Conservation (phyloP, 1,140 invertebrate species). For the Drosophila watanabei region DNA sequence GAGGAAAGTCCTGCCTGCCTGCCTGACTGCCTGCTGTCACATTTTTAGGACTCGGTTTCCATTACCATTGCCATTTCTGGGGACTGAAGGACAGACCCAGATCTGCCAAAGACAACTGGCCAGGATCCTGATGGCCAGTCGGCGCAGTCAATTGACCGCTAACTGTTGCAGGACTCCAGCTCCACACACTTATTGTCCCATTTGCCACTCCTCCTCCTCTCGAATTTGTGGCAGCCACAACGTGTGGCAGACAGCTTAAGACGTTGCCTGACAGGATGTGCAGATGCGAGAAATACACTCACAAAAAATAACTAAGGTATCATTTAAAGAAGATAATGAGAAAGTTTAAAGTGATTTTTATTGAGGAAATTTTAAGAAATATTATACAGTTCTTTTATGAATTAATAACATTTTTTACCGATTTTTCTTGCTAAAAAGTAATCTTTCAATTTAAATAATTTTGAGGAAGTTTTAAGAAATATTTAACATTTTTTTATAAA, state of each 20-base stretch:
- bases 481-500: too few relatives aligned
- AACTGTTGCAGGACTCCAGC: constrained; percentile 47
- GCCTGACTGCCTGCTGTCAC: not conserved
- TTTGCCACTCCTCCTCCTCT: constrained; percentile 12
- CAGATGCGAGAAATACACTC: constrained; percentile 4
- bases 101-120: constrained; percentile 49
- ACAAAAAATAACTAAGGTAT: too few relatives aligned
- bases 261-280: constrained; percentile 26
- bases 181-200: constrained; percentile 11
- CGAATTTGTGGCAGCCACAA: constrained; percentile 39
- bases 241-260: constrained; percentile 57
- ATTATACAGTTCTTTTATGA: too few relatives aligned
- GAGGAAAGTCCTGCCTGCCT: not conserved
- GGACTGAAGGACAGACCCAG: constrained; percentile 18
- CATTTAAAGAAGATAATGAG: too few relatives aligned
- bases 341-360: too few relatives aligned
- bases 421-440: too few relatives aligned
- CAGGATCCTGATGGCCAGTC: constrained; percentile 21
- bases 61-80: constrained; percentile 4
- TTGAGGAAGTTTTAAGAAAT: too few relatives aligned
- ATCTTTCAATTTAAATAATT: too few relatives aligned
- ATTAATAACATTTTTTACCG: too few relatives aligned
- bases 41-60: constrained; percentile 27
- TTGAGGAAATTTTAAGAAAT: too few relatives aligned
- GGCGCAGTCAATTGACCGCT: constrained; percentile 58